Base-by-base conservation (phyloP, 2,113 vertebrate genomes). In the Chionis minor region DNA sequence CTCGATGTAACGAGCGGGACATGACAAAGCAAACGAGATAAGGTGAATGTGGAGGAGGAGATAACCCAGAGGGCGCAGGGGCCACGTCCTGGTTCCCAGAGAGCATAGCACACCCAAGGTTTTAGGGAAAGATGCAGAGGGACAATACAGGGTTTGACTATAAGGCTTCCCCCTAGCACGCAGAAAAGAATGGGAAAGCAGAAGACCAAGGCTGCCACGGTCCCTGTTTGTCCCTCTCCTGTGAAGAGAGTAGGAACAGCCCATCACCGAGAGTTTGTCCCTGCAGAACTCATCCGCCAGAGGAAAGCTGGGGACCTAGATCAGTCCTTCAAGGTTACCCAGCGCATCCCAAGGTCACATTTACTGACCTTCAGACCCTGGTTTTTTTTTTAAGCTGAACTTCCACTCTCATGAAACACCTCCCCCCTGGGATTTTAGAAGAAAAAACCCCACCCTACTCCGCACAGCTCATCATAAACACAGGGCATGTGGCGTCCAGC, bases 361-460 rank as follows among this genome's bases (percentile, higher is more conserved):
- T 56, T 26, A 23, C 38, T 67, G 87, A 77, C 3, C 38, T 67
- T 35, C 24, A 17, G 26, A 32, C 21, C 40, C 33, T 40, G 32
- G 38, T 8, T 8, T 38, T 44, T 4, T 28, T 14, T 44, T 44
- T 51, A 2, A 72, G 11, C 6, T 38, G 35, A 85, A 51, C 54
- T 19, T 70, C 45, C 35, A 83, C 10, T 8, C 44, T 49, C 45
- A 44, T 24, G 24, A 70, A 82, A 92, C 38, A 38, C 8, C 8
- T 8, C 38, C 38, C 38, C 2, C 16, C 24, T 26, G 42, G 22
- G 9, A 47, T 63, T 91, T 88, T 8, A 80, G 35, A 61, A 56
- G 49, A 5, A 56, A 30, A 33, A 0, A 0, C 14, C 14, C 24
- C 30, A 24, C 40, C 27, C 27, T 3, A 2, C 12, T 17, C 22